Percentiles rank a stretch among this genome's conserved stretches.
phyloP scores from a whole-genome alignment of 92 coral and sea anemone genomes.

The Bergia sp. region DNA sequence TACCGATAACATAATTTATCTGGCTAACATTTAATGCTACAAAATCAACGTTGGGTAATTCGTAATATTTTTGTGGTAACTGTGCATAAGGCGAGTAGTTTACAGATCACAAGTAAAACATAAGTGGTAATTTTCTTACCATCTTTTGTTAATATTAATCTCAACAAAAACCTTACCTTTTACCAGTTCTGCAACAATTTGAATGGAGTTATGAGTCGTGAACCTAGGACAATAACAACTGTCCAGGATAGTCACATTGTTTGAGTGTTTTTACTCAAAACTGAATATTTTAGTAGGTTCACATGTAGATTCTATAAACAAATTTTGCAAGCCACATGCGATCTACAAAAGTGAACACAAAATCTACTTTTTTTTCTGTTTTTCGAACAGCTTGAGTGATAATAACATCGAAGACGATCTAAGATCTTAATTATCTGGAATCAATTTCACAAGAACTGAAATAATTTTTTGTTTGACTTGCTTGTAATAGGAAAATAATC shows the following conservation, averaged over 20 bases:
- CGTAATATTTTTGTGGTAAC: not conserved
- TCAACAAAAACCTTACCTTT: not conserved
- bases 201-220: not conserved
- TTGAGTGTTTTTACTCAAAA: not conserved
- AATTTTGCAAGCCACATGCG: not conserved
- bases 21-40: not conserved
- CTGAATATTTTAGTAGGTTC: not conserved
- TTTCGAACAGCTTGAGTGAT: too few relatives aligned
- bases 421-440: too few relatives aligned
- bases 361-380: too few relatives aligned
- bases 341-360: too few relatives aligned
- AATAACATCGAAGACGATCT: too few relatives aligned
- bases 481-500: too few relatives aligned
- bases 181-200: not conserved
- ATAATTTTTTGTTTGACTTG: too few relatives aligned
- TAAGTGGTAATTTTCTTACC: too few relatives aligned
- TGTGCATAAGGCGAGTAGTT: not conserved
- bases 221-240: not conserved
- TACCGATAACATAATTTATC: not conserved
- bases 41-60: not conserved
- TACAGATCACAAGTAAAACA: too few relatives aligned
- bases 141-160: too few relatives aligned
- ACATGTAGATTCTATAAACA: too few relatives aligned
- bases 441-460: too few relatives aligned
- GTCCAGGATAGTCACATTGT: not conserved